Percentiles rank a stretch among this genome's conserved stretches.
Evolutionary conservation across 2,113 vertebrate genomes (phyloP).

Genomic region (Notarius lentiginosus): DNA sequence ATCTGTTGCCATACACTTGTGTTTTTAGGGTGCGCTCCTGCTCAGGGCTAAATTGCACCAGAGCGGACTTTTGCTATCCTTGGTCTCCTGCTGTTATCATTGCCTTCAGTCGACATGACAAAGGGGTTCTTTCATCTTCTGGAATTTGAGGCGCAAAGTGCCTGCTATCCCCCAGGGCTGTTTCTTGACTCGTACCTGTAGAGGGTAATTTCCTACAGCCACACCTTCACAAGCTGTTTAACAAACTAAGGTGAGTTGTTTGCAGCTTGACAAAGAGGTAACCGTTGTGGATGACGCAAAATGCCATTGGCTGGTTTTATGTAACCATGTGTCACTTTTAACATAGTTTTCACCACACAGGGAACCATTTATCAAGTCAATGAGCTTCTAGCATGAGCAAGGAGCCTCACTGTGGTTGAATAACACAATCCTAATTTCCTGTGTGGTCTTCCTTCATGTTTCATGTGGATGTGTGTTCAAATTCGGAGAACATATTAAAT

Average conservation of each 20-base stretch:
- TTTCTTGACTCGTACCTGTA: conserved; percentile 46
- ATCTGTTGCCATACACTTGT: neutral
- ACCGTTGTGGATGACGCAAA: neutral
- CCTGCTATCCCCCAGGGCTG: conserved; percentile 45
- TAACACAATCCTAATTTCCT: too few relatives aligned
- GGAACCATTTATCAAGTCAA: neutral
- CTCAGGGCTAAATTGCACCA: conserved; percentile 14
- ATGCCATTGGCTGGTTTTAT: neutral
- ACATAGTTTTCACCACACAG: neutral
- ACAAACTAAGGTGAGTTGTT: conserved; percentile 47
- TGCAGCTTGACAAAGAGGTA: conserved; percentile 41
- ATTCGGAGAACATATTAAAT: neutral
- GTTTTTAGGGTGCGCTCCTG: neutral
- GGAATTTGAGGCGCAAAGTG: conserved; percentile 58
- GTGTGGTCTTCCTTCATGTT: too few relatives aligned
- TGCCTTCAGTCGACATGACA: conserved; percentile 54
- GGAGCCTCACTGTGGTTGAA: neutral
- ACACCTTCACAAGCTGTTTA: conserved; percentile 38
- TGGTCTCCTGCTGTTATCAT: conserved; percentile 44
- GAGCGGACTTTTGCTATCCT: conserved; percentile 29
- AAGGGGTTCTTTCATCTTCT: conserved; percentile 64
- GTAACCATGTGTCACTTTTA: neutral
- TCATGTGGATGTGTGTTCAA: too few relatives aligned
- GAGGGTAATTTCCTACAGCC: conserved; percentile 58
- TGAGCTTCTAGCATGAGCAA: neutral